These are phyloP conservation scores for Hyles vespertilio DNA, from an alignment of 1,140 invertebrate genomes.

Conservation along the genomic window DNA sequence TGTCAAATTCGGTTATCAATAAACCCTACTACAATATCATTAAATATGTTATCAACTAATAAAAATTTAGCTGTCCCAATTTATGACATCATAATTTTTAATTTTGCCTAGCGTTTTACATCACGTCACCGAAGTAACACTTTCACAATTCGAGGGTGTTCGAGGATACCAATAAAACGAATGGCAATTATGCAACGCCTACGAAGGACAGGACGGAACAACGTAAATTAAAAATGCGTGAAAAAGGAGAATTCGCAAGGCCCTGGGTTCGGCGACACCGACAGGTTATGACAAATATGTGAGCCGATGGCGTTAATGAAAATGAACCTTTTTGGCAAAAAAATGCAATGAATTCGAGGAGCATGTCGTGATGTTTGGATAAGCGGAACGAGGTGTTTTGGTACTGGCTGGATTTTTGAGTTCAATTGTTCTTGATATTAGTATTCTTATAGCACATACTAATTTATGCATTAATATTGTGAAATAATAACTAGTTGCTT, in stretches of 20 bases:
- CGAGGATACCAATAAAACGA: slow-evolving; percentile 11
- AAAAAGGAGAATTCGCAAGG: slow-evolving; percentile 50
- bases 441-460: no score
- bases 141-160: neutral
- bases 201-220: slow-evolving; percentile 59
- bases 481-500: no score
- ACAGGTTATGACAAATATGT: slow-evolving; percentile 73
- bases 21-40: no score
- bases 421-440: no score
- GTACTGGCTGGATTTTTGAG: neutral
- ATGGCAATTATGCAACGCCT: slow-evolving; percentile 16
- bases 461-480: no score
- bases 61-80: no score
- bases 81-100: no score
- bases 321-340: slow-evolving; percentile 62
- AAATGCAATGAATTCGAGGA: slow-evolving; percentile 30
- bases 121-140: neutral
- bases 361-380: slow-evolving; percentile 31
- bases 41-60: no score
- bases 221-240: slow-evolving; percentile 67
- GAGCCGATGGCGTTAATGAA: slow-evolving; percentile 71
- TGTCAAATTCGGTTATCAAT: no score
- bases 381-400: slow-evolving; percentile 14
- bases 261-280: slow-evolving; percentile 28
- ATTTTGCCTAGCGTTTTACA: no score